Evolutionary conservation across 1,140 invertebrate species (phyloP), one percentile per base, ranked within the genome.

Genomic region (Dermatophagoides farinae): DNA sequence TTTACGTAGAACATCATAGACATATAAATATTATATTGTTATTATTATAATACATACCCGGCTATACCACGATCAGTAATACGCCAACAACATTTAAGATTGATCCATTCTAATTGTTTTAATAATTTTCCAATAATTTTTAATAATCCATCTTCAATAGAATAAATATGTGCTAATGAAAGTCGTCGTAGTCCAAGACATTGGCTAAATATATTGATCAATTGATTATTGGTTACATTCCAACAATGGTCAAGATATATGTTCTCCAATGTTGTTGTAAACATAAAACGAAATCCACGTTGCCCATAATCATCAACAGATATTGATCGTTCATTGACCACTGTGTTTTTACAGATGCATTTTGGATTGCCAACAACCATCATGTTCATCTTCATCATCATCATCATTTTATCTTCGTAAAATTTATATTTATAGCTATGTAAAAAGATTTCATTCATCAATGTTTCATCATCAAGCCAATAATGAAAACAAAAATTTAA

Each of bases 221-320:
- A 60, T 25, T 68, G 66, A 25, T 70, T 68, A 64, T 73, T 70
- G 58, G 67, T 67, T 0, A 73, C 51, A 52, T 71, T 67, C 72
- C 72, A 73, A 57, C 72, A 73, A 39, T 71, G 71, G n/a, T 68
- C 68, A 23, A 73, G 52, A 63, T 73, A 69, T 23, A 73, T 46
- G 25, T 66, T 63, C 52, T 71, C 68, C 37, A 73, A 57, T 6
- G 65, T 54, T 14, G 55, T 31, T 31, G 31, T 31, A n/a, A n/a
- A n/a, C n/a, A n/a, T n/a, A n/a, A n/a, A n/a, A n/a, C n/a, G n/a
- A n/a, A n/a, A n/a, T n/a, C n/a, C n/a, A n/a, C n/a, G n/a, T n/a
- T n/a, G n/a, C n/a, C n/a, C n/a, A n/a, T n/a, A n/a, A n/a, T n/a
- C n/a, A n/a, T n/a, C n/a, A n/a, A n/a, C n/a, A n/a, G n/a, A n/a